phyloP scores from a whole-genome alignment of 1,140 invertebrate species.

The Hestina assimilis region DNA sequence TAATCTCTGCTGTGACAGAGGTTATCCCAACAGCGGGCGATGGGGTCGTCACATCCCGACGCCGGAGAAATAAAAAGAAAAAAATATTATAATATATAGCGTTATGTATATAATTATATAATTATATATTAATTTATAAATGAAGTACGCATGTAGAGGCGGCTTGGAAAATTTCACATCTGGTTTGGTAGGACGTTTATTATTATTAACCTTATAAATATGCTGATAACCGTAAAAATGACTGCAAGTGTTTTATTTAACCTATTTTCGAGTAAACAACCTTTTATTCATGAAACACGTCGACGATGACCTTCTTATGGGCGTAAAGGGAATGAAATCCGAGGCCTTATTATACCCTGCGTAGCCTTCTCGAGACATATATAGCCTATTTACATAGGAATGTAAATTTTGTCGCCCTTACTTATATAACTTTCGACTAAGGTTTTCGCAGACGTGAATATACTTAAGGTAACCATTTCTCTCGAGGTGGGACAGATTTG shows the following conservation, averaged over 20 bases:
- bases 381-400: conserved; percentile 11
- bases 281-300: conserved; percentile 14
- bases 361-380: conserved; percentile 5
- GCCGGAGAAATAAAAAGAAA: no score
- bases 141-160: no score
- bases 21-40: no score
- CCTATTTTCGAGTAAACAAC: background rate
- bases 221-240: background rate
- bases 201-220: no score
- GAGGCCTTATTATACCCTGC: conserved; percentile 3
- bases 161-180: no score
- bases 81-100: no score
- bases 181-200: no score
- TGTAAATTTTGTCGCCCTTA: conserved; percentile 5
- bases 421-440: background rate
- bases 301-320: conserved; percentile 13
- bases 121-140: no score
- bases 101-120: no score
- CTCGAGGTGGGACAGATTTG: conserved; percentile 3
- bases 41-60: no score
- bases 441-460: background rate
- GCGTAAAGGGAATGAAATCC: conserved; percentile 10
- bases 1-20: no score
- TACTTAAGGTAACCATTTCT: conserved; percentile 5
- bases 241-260: background rate